Evolutionary conservation across 2,113 vertebrate species (phyloP).

Genomic region (Rousettus leschenaultii): DNA sequence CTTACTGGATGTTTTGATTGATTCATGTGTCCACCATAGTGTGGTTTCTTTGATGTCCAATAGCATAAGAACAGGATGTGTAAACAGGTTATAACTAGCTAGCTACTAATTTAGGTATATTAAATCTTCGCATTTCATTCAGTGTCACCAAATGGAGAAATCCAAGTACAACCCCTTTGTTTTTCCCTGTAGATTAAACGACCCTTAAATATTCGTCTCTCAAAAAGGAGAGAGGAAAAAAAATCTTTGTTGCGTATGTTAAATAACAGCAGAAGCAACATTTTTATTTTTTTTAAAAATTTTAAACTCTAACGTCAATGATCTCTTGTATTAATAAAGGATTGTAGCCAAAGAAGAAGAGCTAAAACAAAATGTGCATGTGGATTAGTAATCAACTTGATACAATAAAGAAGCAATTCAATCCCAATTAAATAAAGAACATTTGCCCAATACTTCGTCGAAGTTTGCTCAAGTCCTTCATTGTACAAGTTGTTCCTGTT

Average conservation of each 20-base stretch:
- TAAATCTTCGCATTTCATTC: not conserved
- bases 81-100: not conserved
- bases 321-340: constrained; percentile 55
- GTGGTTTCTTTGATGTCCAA: not conserved
- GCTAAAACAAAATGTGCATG: constrained; percentile 65
- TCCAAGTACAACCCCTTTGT: not conserved
- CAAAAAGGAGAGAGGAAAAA: not conserved
- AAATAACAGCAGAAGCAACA: not conserved
- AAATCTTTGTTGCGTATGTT: constrained; percentile 37
- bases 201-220: constrained; percentile 36
- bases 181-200: not conserved
- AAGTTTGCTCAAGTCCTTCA: constrained; percentile 59
- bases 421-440: constrained; percentile 54
- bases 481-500: not conserved
- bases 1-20: not conserved
- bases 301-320: constrained; percentile 54
- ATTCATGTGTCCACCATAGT: not conserved
- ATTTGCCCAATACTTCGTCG: constrained; percentile 49
- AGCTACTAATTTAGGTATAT: not conserved
- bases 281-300: not conserved
- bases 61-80: not conserved
- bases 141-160: not conserved
- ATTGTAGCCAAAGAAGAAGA: constrained; percentile 48
- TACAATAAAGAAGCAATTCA: constrained; percentile 47
- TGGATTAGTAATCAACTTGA: constrained; percentile 63